phyloP scores from a whole-genome alignment of 2,113 vertebrate species.

The Chaetodon trifascialis region DNA sequence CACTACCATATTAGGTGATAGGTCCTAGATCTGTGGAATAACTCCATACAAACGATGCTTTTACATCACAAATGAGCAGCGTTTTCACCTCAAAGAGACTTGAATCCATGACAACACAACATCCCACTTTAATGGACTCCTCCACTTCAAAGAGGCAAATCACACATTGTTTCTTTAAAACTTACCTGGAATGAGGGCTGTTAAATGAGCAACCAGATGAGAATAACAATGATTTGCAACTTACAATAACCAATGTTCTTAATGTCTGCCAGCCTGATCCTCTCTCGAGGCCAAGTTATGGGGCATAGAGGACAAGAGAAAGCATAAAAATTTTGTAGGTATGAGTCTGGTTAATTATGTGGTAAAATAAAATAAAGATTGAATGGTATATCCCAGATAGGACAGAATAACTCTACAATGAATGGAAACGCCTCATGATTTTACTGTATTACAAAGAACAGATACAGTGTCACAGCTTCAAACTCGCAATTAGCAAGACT shows the following conservation, averaged over 20 bases:
- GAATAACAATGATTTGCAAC: background rate
- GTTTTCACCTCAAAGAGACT: background rate
- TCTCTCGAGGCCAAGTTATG: background rate
- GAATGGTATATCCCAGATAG: no score
- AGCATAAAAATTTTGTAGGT: background rate
- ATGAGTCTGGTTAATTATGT: background rate
- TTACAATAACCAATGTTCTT: background rate
- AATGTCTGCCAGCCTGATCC: background rate
- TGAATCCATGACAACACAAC: slow-evolving; percentile 1
- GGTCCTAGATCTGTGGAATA: background rate
- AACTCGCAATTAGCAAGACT: slow-evolving; percentile 4
- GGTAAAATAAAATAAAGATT: no score
- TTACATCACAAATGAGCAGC: background rate
- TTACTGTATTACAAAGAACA: background rate
- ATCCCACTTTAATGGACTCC: slow-evolving; percentile 9
- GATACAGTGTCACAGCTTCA: background rate
- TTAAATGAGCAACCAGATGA: slow-evolving; percentile 3
- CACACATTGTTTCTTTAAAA: background rate
- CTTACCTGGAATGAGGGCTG: background rate
- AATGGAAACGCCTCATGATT: background rate
- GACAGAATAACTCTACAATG: background rate
- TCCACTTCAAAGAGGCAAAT: slow-evolving; percentile 18
- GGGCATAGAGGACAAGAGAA: background rate
- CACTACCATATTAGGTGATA: background rate
- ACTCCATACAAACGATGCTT: background rate